These are phyloP conservation scores for Condylura cristata DNA, from an alignment of 2,113 vertebrate genomes.

Conservation along the genomic window DNA sequence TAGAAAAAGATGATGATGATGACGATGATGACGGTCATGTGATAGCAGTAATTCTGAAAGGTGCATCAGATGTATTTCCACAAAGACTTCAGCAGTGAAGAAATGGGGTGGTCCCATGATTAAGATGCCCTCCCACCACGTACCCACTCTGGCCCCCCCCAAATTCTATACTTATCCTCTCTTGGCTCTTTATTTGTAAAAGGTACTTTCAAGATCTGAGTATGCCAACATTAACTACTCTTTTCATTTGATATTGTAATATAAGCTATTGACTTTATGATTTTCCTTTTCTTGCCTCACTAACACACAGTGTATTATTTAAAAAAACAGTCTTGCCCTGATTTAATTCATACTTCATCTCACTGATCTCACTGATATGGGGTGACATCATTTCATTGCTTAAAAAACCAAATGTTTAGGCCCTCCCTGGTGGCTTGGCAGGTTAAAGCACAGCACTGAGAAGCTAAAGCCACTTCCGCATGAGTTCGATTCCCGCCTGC, in stretches of 20 bases:
- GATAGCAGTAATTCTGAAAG: background rate
- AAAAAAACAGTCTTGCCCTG: background rate
- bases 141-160: too few relatives aligned
- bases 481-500: too few relatives aligned
- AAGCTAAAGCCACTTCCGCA: too few relatives aligned
- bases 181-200: slow-evolving; percentile 20
- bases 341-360: background rate
- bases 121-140: too few relatives aligned
- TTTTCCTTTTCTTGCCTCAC: background rate
- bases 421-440: too few relatives aligned
- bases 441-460: too few relatives aligned
- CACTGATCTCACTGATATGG: background rate
- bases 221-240: background rate
- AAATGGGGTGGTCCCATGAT: background rate
- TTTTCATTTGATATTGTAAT: background rate
- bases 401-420: background rate
- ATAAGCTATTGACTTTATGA: slow-evolving; percentile 11
- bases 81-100: background rate
- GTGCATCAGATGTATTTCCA: background rate
- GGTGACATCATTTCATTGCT: background rate
- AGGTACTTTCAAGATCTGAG: background rate
- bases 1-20: background rate
- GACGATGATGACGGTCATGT: background rate
- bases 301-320: background rate
- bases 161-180: background rate